Conservation (phyloP, 2,797 vertebrate species). For the Fringilla coelebs region DNA sequence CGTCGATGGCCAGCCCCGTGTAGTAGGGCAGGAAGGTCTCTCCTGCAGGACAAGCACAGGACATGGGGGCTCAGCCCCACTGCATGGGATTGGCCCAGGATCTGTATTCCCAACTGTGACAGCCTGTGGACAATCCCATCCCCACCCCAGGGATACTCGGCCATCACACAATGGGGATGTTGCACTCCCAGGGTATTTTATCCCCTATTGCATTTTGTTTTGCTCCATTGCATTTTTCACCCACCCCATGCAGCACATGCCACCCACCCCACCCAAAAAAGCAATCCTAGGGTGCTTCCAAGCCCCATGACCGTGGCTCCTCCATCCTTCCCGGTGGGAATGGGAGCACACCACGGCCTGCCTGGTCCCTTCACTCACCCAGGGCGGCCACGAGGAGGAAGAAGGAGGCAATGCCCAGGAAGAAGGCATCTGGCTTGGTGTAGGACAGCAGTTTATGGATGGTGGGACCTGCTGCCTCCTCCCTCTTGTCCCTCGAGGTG, state of each 20-base stretch:
- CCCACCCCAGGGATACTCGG: fast-evolving
- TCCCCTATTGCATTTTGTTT: background rate
- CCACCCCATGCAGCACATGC: fast-evolving
- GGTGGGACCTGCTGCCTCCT: slow-evolving; percentile 81
- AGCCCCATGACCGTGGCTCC: fast-evolving
- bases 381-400: slow-evolving; percentile 88
- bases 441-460: slow-evolving; percentile 87
- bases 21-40: slow-evolving; percentile 92
- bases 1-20: slow-evolving; percentile 88
- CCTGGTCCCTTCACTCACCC: slow-evolving; percentile 77
- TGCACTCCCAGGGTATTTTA: background rate
- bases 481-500: slow-evolving; percentile 18
- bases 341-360: fast-evolving
- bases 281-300: background rate
- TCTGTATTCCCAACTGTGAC: background rate
- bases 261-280: background rate
- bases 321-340: background rate
- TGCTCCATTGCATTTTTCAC: background rate
- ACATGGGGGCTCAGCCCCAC: background rate
- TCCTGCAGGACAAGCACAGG: slow-evolving; percentile 70
- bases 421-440: slow-evolving; percentile 81
- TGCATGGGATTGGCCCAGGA: fast-evolving
- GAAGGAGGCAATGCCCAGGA: slow-evolving; percentile 82
- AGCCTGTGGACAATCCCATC: background rate
- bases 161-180: fast-evolving